Evolutionary conservation across 2,888 invertebrate genomes (phyloP).

Genomic region (Drosophila barbarae): DNA sequence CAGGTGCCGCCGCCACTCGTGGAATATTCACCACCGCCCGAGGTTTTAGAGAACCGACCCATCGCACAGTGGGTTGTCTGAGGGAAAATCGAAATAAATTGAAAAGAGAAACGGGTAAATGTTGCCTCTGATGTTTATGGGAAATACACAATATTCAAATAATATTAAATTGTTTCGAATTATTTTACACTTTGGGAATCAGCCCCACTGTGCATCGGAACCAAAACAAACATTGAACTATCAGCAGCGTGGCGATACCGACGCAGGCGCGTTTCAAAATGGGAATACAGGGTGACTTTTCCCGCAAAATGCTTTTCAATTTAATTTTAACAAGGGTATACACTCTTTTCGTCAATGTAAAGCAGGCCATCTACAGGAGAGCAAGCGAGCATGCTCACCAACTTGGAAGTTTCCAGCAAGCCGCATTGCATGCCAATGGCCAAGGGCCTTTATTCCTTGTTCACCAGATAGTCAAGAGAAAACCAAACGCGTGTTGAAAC

Average conservation of each 20-base stretch:
- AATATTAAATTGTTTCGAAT: background rate
- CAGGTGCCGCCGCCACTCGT: conserved; percentile 11
- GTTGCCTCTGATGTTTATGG: background rate
- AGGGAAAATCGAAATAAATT: background rate
- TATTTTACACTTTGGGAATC: background rate
- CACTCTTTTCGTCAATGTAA: background rate
- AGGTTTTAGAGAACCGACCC: conserved; percentile 5
- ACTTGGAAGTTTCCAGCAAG: conserved; percentile 1
- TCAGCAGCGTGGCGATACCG: conserved; percentile 4
- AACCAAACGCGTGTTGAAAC: background rate
- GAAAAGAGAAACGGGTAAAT: background rate
- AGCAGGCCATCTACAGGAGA: no score
- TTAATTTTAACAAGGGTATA: no score
- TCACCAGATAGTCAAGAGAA: background rate
- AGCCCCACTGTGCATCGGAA: conserved; percentile 4
- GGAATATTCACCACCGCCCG: conserved; percentile 22
- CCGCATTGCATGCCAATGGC: conserved; percentile 2
- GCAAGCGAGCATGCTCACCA: background rate
- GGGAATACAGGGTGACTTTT: conserved; percentile 21
- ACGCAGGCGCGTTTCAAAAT: conserved; percentile 29
- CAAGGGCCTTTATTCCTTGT: conserved; percentile 1
- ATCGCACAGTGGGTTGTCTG: conserved; percentile 1
- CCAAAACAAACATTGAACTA: conserved; percentile 19
- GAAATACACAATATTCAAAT: background rate
- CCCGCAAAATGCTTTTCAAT: no score